Evolutionary conservation across 2,113 vertebrate genomes (phyloP).

Genomic region (Lasiurus borealis): DNA sequence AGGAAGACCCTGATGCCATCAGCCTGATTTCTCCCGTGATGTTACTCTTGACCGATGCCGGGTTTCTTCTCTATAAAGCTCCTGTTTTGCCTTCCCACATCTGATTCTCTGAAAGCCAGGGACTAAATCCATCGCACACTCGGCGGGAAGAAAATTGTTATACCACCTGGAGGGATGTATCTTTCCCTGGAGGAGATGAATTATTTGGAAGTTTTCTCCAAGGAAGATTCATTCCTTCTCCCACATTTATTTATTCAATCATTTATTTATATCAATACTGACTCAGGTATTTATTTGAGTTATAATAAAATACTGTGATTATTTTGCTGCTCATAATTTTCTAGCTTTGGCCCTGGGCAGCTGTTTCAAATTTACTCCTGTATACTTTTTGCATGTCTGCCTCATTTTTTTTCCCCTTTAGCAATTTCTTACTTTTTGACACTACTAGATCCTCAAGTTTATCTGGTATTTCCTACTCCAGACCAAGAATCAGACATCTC

Average conservation of each 20-base stretch:
- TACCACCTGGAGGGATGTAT: neutral
- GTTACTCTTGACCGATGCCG: neutral
- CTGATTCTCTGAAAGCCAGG: neutral
- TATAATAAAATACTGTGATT: neutral
- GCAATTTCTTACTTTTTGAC: neutral
- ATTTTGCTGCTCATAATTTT: neutral
- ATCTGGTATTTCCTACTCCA: neutral
- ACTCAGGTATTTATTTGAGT: constrained; percentile 42
- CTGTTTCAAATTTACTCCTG: neutral
- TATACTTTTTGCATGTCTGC: neutral
- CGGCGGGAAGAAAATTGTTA: neutral
- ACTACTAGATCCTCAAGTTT: neutral
- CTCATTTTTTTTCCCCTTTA: neutral
- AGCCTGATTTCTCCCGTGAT: neutral
- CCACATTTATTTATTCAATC: neutral
- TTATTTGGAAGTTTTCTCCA: constrained; percentile 24
- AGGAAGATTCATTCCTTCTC: neutral
- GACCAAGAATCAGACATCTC: constrained; percentile 28
- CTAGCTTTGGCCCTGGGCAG: neutral
- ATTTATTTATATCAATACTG: constrained; percentile 16
- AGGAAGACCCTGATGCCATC: neutral
- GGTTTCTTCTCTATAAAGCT: neutral
- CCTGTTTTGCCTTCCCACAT: neutral
- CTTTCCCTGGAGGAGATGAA: neutral
- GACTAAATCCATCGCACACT: constrained; percentile 12